Percentiles rank a stretch among this genome's conserved stretches.
Conservation (phyloP, 35 echinoderm and acorn worm genomes). For the Ophiothrix spiculata region DNA sequence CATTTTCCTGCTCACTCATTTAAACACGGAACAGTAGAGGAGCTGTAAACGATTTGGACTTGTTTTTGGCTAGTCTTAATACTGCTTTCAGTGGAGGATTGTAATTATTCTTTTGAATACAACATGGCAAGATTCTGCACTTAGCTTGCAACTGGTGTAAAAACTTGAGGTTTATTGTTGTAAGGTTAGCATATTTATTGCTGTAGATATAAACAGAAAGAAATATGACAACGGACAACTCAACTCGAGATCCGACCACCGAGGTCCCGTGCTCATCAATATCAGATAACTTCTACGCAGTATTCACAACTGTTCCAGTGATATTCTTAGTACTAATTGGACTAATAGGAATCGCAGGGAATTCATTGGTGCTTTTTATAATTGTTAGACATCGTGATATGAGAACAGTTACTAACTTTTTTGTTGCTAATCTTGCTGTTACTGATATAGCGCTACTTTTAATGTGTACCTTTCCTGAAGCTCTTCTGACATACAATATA, state of each 20-base stretch:
- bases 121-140: too few relatives aligned
- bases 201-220: too few relatives aligned
- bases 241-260: background rate
- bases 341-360: constrained; percentile 61
- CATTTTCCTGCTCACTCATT: too few relatives aligned
- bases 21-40: too few relatives aligned
- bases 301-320: background rate
- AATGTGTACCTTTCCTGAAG: constrained; percentile 69
- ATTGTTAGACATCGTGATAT: constrained; percentile 86
- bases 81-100: too few relatives aligned
- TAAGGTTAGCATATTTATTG: too few relatives aligned
- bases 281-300: background rate
- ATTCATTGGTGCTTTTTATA: constrained; percentile 76
- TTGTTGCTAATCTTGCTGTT: constrained; percentile 77
- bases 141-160: too few relatives aligned
- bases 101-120: too few relatives aligned
- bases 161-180: too few relatives aligned
- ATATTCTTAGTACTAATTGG: constrained; percentile 23
- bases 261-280: background rate
- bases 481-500: constrained; percentile 4
- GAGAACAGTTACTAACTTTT: constrained; percentile 95
- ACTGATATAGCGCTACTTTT: constrained; percentile 67
- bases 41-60: too few relatives aligned
- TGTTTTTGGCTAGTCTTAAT: too few relatives aligned
- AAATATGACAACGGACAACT: background rate